Evolutionary conservation across 2,113 vertebrate genomes (phyloP).

Genomic region (Camelus bactrianus): DNA sequence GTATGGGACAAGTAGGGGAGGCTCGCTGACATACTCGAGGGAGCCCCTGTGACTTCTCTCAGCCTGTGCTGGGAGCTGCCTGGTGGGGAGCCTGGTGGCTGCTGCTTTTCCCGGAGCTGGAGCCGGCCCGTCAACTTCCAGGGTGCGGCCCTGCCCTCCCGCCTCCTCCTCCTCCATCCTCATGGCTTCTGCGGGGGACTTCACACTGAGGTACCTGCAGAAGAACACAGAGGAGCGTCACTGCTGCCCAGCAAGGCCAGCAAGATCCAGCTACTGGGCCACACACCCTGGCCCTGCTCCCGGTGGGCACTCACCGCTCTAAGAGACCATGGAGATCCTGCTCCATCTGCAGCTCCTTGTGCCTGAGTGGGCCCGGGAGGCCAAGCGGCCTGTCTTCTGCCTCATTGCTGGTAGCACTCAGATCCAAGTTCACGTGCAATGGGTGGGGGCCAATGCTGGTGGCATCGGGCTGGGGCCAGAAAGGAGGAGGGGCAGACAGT

Average conservation of each 20-base stretch:
- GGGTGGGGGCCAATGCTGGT: rapidly evolving
- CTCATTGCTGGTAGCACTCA: slow-evolving; percentile 77
- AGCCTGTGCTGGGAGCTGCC: not conserved
- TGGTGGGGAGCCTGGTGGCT: not conserved
- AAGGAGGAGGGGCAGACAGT: not conserved
- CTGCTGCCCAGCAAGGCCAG: not conserved
- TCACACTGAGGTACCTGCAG: slow-evolving; percentile 87
- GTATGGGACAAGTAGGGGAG: rapidly evolving
- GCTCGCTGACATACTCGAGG: slow-evolving; percentile 83
- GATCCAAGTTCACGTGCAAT: not conserved
- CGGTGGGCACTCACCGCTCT: slow-evolving; percentile 87
- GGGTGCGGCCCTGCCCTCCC: not conserved
- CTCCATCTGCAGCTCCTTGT: slow-evolving; percentile 80
- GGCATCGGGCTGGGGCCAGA: not conserved
- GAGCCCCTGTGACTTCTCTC: not conserved
- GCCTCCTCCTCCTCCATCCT: slow-evolving; percentile 74
- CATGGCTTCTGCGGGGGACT: slow-evolving; percentile 84
- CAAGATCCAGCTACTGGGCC: not conserved
- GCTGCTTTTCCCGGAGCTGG: not conserved
- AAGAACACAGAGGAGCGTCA: not conserved
- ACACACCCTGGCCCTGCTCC: rapidly evolving
- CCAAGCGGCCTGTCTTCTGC: not conserved
- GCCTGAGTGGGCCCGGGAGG: slow-evolving; percentile 69
- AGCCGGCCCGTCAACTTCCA: not conserved
- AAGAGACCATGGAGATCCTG: slow-evolving; percentile 83